These are phyloP conservation scores for Himantopus leucocephalus DNA, from an alignment of 2,113 vertebrate species.

Conservation along the genomic window DNA sequence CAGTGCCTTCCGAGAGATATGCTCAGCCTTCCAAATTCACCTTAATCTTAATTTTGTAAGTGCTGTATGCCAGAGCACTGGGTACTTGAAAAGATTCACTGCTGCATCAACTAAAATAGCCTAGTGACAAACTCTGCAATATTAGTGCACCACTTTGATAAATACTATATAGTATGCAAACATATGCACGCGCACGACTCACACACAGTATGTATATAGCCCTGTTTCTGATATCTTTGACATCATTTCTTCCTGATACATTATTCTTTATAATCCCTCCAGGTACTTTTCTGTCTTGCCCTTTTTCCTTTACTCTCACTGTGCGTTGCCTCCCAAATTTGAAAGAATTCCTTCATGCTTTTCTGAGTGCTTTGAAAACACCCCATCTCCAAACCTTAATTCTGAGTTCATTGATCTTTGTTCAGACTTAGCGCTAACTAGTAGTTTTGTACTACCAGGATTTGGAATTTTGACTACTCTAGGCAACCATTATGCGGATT, in stretches of 20 bases:
- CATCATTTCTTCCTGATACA: neutral
- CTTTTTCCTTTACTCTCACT: neutral
- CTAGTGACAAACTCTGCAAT: neutral
- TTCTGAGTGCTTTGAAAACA: neutral
- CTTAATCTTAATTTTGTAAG: neutral
- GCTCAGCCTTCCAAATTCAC: neutral
- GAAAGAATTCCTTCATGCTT: neutral
- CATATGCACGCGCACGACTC: neutral
- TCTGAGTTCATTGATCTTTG: neutral
- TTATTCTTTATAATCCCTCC: neutral
- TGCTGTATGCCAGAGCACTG: neutral
- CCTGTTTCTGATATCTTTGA: neutral
- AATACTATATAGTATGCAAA: neutral
- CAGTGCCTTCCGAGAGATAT: neutral
- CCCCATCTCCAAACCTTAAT: neutral
- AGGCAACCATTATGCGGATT: neutral
- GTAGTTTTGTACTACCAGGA: neutral
- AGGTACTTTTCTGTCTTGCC: neutral
- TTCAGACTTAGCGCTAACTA: neutral
- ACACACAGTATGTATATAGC: neutral
- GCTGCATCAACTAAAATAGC: neutral
- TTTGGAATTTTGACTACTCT: neutral
- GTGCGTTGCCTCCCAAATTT: neutral
- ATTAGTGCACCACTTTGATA: neutral
- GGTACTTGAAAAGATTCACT: neutral